phyloP scores from a whole-genome alignment of 2,888 invertebrate species.

The Epistrophella euchroma region DNA sequence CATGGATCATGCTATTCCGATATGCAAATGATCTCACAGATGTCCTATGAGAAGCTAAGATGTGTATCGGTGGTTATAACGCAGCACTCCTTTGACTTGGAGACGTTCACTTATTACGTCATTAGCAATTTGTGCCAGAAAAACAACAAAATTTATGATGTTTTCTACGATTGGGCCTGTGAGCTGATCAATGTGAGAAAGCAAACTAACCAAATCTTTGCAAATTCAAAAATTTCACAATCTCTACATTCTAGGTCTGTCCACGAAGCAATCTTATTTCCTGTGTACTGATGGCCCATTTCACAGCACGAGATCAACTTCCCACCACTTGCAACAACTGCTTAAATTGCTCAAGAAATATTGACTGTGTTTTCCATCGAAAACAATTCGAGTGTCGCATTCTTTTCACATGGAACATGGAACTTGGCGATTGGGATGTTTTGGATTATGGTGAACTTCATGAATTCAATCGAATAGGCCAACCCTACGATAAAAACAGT shows the following conservation, averaged over 20 bases:
- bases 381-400: slow-evolving; percentile 83
- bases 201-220: not conserved
- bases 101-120: slow-evolving; percentile 83
- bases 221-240: not conserved
- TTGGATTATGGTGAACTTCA: slow-evolving; percentile 83
- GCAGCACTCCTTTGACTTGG: slow-evolving; percentile 83
- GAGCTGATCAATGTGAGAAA: slow-evolving; percentile 81
- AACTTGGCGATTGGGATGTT: slow-evolving; percentile 82
- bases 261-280: slow-evolving; percentile 81
- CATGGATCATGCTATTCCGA: slow-evolving; percentile 84
- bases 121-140: slow-evolving; percentile 83
- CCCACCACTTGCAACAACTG: slow-evolving; percentile 79
- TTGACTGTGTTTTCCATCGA: slow-evolving; percentile 82
- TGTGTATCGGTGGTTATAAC: slow-evolving; percentile 83
- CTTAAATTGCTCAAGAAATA: slow-evolving; percentile 81
- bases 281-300: slow-evolving; percentile 83
- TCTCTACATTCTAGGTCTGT: slow-evolving; percentile 79
- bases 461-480: slow-evolving; percentile 79
- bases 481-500: slow-evolving; percentile 78
- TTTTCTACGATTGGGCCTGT: slow-evolving; percentile 84
- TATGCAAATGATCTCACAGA: slow-evolving; percentile 84
- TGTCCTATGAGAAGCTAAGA: slow-evolving; percentile 82
- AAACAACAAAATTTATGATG: slow-evolving; percentile 83
- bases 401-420: slow-evolving; percentile 83
- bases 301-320: slow-evolving; percentile 82